These are phyloP conservation scores for Scarus forsteni DNA, from an alignment of 2,797 vertebrate species.

Conservation along the genomic window DNA sequence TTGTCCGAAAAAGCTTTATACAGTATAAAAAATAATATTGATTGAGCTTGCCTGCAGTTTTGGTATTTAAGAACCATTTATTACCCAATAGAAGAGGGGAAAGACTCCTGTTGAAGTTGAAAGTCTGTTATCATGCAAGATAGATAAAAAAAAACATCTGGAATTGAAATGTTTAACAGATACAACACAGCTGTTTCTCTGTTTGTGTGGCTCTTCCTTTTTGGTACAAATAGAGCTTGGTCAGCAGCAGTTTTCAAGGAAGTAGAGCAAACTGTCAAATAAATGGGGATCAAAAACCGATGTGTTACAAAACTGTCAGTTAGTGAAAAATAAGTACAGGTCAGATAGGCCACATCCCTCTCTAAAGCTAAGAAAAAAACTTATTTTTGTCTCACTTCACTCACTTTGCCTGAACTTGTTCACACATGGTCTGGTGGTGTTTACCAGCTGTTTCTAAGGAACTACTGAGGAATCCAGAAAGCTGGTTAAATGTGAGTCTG, in stretches of 20 bases:
- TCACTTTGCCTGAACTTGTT: not conserved
- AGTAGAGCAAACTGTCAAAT: not conserved
- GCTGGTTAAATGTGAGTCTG: not conserved
- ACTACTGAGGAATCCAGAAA: not conserved
- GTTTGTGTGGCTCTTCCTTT: not conserved
- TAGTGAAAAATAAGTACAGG: accelerated
- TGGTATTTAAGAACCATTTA: no score
- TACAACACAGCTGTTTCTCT: not conserved
- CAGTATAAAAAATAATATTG: no score
- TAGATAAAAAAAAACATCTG: no score
- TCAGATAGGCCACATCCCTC: not conserved
- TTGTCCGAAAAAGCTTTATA: no score
- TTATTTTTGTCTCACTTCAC: not conserved
- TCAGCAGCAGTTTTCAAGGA: not conserved
- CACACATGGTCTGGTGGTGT: not conserved
- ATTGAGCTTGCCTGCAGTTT: no score
- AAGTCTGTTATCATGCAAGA: no score
- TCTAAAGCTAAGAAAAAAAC: not conserved
- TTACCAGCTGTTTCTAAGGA: slow-evolving; percentile 7
- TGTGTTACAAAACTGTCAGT: not conserved
- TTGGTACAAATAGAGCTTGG: not conserved
- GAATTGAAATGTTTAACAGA: no score
- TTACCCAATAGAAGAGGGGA: no score
- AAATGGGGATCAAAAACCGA: not conserved
- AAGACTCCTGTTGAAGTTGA: no score